phyloP scores from a whole-genome alignment of 2,888 invertebrate species.

The Hemicrepidius hirtus region DNA sequence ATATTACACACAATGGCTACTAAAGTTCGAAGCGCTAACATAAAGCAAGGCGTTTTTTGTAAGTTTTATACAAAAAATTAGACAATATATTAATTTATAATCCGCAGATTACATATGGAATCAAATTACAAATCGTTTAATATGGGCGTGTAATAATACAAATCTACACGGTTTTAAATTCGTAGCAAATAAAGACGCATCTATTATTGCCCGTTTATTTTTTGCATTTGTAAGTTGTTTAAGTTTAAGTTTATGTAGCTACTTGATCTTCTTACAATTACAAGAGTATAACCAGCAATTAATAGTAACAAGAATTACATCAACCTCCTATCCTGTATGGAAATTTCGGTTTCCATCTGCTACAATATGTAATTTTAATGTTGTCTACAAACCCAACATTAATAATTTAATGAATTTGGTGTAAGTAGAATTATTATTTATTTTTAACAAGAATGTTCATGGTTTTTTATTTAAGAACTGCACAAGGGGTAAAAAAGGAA shows the following conservation, averaged over 20 bases:
- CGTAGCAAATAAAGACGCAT: conserved; percentile 18
- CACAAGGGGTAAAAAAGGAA: not conserved
- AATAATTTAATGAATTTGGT: not conserved
- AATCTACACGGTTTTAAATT: conserved; percentile 40
- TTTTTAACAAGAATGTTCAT: not conserved
- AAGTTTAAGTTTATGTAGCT: conserved; percentile 44
- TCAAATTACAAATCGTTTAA: not conserved
- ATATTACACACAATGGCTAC: too few species aligned
- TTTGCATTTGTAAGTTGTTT: conserved; percentile 37
- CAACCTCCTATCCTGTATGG: conserved; percentile 64
- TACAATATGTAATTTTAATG: conserved; percentile 67
- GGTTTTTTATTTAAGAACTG: not conserved
- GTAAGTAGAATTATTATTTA: not conserved
- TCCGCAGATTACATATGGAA: not conserved
- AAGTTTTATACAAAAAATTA: too few species aligned
- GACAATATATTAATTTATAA: too few species aligned
- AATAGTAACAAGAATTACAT: conserved; percentile 60
- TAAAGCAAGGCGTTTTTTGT: too few species aligned
- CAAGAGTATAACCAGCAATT: conserved; percentile 38
- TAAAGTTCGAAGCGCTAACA: too few species aligned
- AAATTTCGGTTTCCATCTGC: conserved; percentile 65
- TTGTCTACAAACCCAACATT: conserved; percentile 60
- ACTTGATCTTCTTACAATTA: conserved; percentile 50
- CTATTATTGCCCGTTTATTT: conserved; percentile 32
- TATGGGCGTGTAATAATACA: conserved; percentile 7